A percentile compares a stretch with the other conserved stretches of the same genome.
Conservation (phyloP, 2,888 invertebrate species). For the Germaria angustata region DNA sequence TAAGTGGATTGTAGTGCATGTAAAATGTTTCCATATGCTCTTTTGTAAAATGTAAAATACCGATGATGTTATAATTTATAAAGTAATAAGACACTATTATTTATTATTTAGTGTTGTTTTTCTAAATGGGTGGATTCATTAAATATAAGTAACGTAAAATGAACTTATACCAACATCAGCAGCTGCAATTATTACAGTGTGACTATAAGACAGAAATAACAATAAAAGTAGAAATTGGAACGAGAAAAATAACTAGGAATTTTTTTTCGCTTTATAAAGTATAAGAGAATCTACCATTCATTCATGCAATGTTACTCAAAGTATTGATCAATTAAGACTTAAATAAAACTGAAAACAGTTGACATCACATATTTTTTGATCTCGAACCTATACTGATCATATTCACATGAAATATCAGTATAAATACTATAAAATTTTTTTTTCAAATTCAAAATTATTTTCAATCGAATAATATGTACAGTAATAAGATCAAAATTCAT, state of each 20-base stretch:
- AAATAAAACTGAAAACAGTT: no score
- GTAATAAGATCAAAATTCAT: no score
- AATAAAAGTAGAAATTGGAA: background rate
- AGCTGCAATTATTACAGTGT: background rate
- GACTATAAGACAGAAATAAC: background rate
- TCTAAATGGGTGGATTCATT: background rate
- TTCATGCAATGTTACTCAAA: no score
- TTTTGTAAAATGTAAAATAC: background rate
- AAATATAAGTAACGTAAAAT: background rate
- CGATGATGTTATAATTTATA: background rate
- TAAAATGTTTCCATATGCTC: background rate
- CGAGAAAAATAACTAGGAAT: background rate
- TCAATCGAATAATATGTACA: no score
- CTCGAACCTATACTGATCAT: no score
- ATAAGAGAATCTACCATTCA: no score
- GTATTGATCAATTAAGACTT: no score
- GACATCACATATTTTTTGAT: no score
- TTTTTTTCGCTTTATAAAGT: no score
- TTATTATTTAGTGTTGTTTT: constrained; percentile 34
- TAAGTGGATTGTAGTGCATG: constrained; percentile 1
- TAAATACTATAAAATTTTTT: no score
- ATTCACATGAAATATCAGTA: no score
- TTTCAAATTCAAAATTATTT: no score
- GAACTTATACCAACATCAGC: background rate
- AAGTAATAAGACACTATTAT: constrained; percentile 36